Evolutionary conservation across 2,797 vertebrate species (phyloP).

Genomic region (Microctenopoma steveboyesi): DNA sequence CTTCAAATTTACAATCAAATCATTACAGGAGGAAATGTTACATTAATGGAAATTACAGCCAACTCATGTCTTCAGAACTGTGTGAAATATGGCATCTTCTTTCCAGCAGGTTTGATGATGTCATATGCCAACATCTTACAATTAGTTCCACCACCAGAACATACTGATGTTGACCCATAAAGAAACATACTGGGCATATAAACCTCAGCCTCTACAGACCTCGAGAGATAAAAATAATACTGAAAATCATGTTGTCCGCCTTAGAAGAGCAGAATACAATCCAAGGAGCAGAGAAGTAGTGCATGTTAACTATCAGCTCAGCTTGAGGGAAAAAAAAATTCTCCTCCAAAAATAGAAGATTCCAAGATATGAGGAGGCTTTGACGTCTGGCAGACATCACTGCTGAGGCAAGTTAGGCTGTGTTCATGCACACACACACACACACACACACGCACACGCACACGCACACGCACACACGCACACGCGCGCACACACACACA

Average conservation of each 20-base stretch:
- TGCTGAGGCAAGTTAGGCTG: neutral
- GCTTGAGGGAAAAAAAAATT: slow-evolving; percentile 55
- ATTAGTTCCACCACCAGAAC: neutral
- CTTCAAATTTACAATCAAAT: too few relatives aligned
- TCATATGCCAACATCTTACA: neutral
- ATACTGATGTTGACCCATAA: neutral
- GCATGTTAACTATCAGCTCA: slow-evolving; percentile 42
- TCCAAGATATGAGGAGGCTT: slow-evolving; percentile 5
- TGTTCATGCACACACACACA: neutral
- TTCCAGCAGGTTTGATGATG: neutral
- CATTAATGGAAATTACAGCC: too few relatives aligned
- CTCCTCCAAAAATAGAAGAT: slow-evolving; percentile 53
- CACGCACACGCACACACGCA: too few relatives aligned
- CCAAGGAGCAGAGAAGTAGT: slow-evolving; percentile 38
- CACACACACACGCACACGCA: too few relatives aligned
- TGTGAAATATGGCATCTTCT: neutral
- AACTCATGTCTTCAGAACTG: too few relatives aligned
- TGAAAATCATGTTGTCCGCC: slow-evolving; percentile 4
- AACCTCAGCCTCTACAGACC: neutral
- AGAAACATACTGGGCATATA: neutral
- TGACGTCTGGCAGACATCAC: slow-evolving; percentile 26
- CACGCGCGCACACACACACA: neutral
- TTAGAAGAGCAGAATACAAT: slow-evolving; percentile 21
- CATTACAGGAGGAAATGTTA: neutral
- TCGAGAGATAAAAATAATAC: slow-evolving; percentile 34